These are phyloP conservation scores for Orius insidiosus DNA, from an alignment of 1,140 invertebrate genomes.

Conservation along the genomic window DNA sequence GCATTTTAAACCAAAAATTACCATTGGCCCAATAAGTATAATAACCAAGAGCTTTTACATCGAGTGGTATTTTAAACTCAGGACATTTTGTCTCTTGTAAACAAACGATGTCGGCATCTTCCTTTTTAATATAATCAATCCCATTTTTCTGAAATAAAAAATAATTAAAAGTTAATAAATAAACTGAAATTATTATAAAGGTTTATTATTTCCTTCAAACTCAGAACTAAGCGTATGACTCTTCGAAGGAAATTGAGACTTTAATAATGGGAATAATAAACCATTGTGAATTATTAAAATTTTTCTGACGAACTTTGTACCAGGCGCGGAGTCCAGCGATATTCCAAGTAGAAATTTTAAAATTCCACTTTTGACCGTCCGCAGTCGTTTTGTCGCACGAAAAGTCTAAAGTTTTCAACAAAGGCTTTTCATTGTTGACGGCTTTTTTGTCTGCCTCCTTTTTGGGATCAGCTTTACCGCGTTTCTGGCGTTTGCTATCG, in stretches of 20 bases:
- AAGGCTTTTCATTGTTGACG: background rate
- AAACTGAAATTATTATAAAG: too few species aligned
- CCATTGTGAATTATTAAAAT: too few species aligned
- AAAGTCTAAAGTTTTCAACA: background rate
- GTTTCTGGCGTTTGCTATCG: background rate
- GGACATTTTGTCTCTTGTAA: slow-evolving; percentile 90
- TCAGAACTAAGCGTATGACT: too few species aligned
- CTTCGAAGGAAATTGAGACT: too few species aligned
- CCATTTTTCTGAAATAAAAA: slow-evolving; percentile 45
- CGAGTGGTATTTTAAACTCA: slow-evolving; percentile 61
- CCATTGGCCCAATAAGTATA: slow-evolving; percentile 64
- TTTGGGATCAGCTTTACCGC: background rate
- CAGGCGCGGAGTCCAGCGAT: slow-evolving; percentile 83
- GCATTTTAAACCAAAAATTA: slow-evolving; percentile 20
- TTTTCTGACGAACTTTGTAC: slow-evolving; percentile 61
- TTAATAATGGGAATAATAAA: too few species aligned
- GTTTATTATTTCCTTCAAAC: too few species aligned
- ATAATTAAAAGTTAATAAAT: too few species aligned
- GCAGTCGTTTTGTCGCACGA: slow-evolving; percentile 38
- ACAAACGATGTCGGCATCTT: slow-evolving; percentile 84
- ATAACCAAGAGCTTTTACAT: slow-evolving; percentile 63
- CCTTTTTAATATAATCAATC: slow-evolving; percentile 54
- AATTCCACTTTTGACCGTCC: slow-evolving; percentile 52
- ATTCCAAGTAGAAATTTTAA: slow-evolving; percentile 92
- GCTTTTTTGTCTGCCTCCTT: background rate